Base-by-base conservation (phyloP, 2,888 invertebrate species). In the Chirona hameri region DNA sequence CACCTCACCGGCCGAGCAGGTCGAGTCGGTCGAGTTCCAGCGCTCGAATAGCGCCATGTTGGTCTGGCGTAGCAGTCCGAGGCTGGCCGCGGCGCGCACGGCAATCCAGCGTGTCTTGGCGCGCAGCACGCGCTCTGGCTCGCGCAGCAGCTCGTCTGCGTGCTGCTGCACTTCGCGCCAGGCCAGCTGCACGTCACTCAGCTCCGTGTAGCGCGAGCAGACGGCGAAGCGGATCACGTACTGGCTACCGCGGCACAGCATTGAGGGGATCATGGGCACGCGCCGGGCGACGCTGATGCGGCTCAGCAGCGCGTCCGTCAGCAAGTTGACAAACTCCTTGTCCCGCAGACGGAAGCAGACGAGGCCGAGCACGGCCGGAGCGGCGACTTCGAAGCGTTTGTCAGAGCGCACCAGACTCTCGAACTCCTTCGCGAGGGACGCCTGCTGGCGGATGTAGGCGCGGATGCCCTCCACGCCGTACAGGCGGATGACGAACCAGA, bases 151-250 rank as follows among this genome's bases (percentile, higher is more conserved):
- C 87, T 94, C 93, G 86, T 93, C 91, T 39, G 95, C 93, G 27
- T 94, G 90, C 81, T 91, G 91, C 85, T 92, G 91, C 4, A 97
- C 91, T 88, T 97, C 97, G 52, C 92, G 91, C 96, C 97, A 98
- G 0, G 97, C 94, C 85, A 92, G 90, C 69, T 93, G 91, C 86
- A 98, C 94, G 86, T 98, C 97, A 83, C 91, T 91, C 48, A 92
- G 91, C 87, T 94, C 93, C 4, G 94, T 93, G 86, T 91, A 93
- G 83, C 95, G 91, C 0, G 97, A 96, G 87, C 98, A 98, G 84
- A 98, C 91, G 0, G 96, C 96, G 88, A 98, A 91, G 83, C 98
- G 91, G 81, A 98, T 89, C 89, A 97, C 97, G 88, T 93, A 98
- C 0, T 90, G 90, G 84, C 93, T 95, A 76, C 92, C 91, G 83